Evolutionary conservation across 1,140 invertebrate genomes (phyloP).

Genomic region (Diuraphis noxia): DNA sequence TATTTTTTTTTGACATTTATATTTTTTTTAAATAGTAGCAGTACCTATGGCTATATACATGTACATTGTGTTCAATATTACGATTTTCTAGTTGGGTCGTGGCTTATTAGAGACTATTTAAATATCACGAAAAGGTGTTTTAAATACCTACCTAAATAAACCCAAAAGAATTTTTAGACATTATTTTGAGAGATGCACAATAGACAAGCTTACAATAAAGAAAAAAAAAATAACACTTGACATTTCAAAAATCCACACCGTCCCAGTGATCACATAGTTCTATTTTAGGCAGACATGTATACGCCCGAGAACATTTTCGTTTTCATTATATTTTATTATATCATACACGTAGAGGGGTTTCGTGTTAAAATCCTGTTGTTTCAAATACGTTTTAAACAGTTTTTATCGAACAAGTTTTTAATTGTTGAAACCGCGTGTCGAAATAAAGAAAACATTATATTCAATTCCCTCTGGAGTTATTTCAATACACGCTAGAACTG

Average conservation of each 20-base stretch:
- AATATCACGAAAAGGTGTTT: constrained; percentile 24
- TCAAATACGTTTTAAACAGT: background rate
- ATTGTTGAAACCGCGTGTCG: background rate
- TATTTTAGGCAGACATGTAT: background rate
- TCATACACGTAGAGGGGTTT: background rate
- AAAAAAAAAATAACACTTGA: background rate
- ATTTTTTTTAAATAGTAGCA: background rate
- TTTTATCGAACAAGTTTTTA: background rate
- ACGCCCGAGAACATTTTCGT: background rate
- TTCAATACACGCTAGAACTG: background rate
- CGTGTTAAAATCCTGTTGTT: background rate
- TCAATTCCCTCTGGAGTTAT: background rate
- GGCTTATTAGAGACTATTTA: background rate
- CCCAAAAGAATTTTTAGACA: background rate
- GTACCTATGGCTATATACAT: too few species aligned
- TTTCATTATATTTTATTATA: background rate
- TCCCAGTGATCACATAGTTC: background rate
- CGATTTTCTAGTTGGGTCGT: background rate
- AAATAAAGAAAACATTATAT: background rate
- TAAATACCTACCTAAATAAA: background rate
- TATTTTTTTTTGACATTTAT: background rate
- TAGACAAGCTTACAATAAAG: background rate
- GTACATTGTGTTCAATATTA: background rate
- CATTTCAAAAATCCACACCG: background rate
- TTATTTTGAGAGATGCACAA: background rate